Evolutionary conservation across 1,140 invertebrate genomes (phyloP).

Genomic region (Lordiphosa stackelbergi): DNA sequence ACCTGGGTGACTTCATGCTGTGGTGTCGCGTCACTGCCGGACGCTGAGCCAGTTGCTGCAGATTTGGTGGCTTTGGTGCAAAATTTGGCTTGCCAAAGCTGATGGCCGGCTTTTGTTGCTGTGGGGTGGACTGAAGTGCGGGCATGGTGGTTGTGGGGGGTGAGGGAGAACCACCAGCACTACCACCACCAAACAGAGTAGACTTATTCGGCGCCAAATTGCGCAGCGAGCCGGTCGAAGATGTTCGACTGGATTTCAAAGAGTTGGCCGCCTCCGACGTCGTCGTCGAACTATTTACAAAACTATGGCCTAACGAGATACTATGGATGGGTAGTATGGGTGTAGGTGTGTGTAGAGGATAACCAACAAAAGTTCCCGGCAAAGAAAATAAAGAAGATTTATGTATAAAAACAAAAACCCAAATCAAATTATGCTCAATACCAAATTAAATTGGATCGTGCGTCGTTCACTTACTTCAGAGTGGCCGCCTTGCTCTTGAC

Average conservation of each 20-base stretch:
- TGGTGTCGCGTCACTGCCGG: slow-evolving; percentile 71
- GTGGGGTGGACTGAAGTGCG: slow-evolving; percentile 11
- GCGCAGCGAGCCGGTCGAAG: slow-evolving; percentile 47
- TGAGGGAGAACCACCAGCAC: slow-evolving; percentile 25
- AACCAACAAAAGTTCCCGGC: slow-evolving; percentile 45
- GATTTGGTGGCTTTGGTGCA: slow-evolving; percentile 73
- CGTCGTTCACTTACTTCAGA: slow-evolving; percentile 54
- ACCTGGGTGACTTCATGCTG: slow-evolving; percentile 77
- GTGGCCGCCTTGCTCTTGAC: slow-evolving; percentile 74
- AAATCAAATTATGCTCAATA: slow-evolving; percentile 11
- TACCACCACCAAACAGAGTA: slow-evolving; percentile 55
- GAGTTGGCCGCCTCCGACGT: slow-evolving; percentile 31
- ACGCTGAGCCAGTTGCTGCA: slow-evolving; percentile 70
- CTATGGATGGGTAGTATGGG: slow-evolving; percentile 41
- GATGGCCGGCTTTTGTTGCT: slow-evolving; percentile 52
- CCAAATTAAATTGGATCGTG: background rate
- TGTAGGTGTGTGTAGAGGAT: slow-evolving; percentile 18
- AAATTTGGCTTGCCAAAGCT: slow-evolving; percentile 76
- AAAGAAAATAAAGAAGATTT: slow-evolving; percentile 59
- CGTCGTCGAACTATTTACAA: slow-evolving; percentile 74
- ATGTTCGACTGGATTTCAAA: slow-evolving; percentile 33
- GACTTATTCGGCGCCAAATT: slow-evolving; percentile 71
- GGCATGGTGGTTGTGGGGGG: slow-evolving; percentile 23
- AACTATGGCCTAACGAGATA: slow-evolving; percentile 75
- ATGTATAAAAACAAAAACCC: slow-evolving; percentile 29